Percentiles rank a stretch among this genome's conserved stretches.
Conservation (phyloP, 37 sponge, comb jelly and placozoan species). For the Crambe crambe region DNA sequence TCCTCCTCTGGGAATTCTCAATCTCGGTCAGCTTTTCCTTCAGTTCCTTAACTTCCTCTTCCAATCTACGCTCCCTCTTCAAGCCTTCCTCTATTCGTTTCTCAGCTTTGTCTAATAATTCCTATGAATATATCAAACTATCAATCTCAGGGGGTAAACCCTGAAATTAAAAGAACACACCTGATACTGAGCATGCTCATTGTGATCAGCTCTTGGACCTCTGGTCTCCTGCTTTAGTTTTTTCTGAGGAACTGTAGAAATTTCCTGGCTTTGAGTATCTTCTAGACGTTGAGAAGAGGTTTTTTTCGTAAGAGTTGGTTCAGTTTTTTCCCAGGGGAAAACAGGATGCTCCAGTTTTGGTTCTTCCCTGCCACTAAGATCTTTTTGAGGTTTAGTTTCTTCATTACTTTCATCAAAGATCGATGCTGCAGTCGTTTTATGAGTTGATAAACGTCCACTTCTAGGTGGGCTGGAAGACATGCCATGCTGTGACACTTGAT, state of each 20-base stretch:
- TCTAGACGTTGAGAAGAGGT: not conserved
- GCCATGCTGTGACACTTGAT: not conserved
- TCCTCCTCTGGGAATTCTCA: not conserved
- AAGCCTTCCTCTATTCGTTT: not conserved
- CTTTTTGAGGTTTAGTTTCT: too few species aligned
- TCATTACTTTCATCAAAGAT: too few species aligned
- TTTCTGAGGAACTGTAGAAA: not conserved
- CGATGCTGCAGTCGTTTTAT: not conserved
- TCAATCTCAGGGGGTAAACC: not conserved
- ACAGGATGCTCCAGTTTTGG: conserved; percentile 30
- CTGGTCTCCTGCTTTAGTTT: conserved; percentile 9
- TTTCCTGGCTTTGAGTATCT: not conserved
- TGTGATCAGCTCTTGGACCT: not conserved
- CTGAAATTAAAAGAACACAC: conserved; percentile 2
- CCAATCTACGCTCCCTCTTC: conserved; percentile 13
- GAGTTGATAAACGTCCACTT: not conserved
- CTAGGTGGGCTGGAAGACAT: not conserved
- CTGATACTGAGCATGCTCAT: conserved; percentile 15
- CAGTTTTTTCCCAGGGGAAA: conserved; percentile 37
- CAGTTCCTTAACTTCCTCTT: not conserved
- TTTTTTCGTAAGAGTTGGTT: not conserved
- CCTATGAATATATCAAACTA: conserved; percentile 4
- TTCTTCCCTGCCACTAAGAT: too few species aligned
- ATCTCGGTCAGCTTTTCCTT: conserved; percentile 6
- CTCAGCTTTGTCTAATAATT: not conserved